phyloP scores from a whole-genome alignment of 1,140 invertebrate species.

The Aphaenogaster ashmeadi region DNA sequence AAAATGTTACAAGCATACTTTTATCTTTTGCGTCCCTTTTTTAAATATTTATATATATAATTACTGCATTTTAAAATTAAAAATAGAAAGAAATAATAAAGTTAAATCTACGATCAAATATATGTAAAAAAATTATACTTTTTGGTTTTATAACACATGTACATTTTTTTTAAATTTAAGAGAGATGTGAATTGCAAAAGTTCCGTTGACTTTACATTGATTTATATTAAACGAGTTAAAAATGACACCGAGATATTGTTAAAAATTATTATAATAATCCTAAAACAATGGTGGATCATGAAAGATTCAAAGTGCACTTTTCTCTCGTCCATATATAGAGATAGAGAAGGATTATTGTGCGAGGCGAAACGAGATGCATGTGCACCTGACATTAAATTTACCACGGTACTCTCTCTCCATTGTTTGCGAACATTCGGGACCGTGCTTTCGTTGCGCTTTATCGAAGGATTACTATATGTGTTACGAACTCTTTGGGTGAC shows the following conservation, averaged over 20 bases:
- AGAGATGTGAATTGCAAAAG: not conserved
- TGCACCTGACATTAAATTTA: not conserved
- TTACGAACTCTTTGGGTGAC: not conserved
- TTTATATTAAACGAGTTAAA: not conserved
- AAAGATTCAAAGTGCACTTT: not conserved
- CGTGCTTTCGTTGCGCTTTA: not conserved
- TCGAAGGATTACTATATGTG: constrained; percentile 9
- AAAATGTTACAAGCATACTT: not conserved
- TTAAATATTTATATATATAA: not conserved
- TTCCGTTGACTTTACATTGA: not conserved
- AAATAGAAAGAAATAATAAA: not conserved
- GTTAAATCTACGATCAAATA: not conserved
- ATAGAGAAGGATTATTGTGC: not conserved
- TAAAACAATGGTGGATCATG: not conserved
- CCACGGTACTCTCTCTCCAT: not conserved
- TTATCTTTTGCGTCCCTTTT: not conserved
- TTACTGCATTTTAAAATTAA: constrained; percentile 24
- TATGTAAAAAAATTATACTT: not conserved
- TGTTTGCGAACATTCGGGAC: not conserved
- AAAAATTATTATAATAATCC: not conserved
- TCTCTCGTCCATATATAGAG: not conserved
- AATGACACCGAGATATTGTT: not conserved
- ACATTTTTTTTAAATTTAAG: not conserved
- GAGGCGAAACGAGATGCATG: not conserved
- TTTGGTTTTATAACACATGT: not conserved